Conservation (phyloP, 2,888 invertebrate species). For the Lasioglossum figueresi region DNA sequence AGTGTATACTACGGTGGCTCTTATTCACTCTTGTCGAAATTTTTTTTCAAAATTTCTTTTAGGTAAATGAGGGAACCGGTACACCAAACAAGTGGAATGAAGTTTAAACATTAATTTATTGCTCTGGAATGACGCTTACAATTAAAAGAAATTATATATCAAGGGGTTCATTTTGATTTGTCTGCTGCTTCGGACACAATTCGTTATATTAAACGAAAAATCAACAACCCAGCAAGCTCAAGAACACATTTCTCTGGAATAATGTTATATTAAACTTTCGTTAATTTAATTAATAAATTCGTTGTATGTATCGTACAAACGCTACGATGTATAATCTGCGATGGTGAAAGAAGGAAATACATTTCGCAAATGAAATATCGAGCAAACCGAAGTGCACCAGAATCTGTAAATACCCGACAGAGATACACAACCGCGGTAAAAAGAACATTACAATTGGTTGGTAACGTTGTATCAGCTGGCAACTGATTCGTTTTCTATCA, state of each 20-base stretch:
- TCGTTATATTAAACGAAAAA: neutral
- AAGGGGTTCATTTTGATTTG: neutral
- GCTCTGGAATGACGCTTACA: too few species aligned
- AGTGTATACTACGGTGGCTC: too few species aligned
- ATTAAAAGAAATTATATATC: too few species aligned
- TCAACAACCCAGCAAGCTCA: neutral
- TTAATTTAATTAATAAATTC: neutral
- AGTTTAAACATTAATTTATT: too few species aligned
- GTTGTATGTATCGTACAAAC: neutral
- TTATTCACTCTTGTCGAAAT: too few species aligned
- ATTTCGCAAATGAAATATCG: conserved; percentile 46
- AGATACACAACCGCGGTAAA: conserved; percentile 45
- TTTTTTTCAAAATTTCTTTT: too few species aligned
- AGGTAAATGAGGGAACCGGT: too few species aligned
- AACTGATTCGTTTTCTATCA: conserved; percentile 49
- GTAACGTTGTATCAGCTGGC: conserved; percentile 34
- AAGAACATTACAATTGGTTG: conserved; percentile 45
- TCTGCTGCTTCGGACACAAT: neutral
- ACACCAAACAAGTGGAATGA: neutral
- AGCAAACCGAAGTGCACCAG: neutral
- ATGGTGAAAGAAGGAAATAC: conserved; percentile 17
- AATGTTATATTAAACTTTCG: neutral
- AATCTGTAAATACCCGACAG: conserved; percentile 27
- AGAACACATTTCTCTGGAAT: neutral
- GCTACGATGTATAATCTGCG: neutral